Conservation (phyloP, 2,113 vertebrate genomes). For the Promerops cafer region DNA sequence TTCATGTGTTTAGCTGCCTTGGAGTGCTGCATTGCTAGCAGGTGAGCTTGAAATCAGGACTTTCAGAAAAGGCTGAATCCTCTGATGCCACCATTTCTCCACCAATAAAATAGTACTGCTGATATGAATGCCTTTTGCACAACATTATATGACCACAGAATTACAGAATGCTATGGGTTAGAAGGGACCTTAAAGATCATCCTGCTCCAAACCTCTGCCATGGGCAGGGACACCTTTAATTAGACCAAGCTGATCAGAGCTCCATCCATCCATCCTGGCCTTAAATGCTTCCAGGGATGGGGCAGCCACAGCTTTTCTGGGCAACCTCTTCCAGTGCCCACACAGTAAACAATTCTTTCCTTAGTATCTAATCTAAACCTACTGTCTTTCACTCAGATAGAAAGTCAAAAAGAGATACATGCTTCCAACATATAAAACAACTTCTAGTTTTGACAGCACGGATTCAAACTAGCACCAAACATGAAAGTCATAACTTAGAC, state of each 20-base stretch:
- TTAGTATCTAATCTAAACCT: not conserved
- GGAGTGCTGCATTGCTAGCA: not conserved
- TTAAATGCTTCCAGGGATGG: not conserved
- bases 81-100: not conserved
- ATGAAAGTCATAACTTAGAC: not conserved
- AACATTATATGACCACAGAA: not conserved
- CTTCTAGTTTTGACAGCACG: not conserved
- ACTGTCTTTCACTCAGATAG: not conserved
- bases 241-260: not conserved
- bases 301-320: not conserved
- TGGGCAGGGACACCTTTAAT: not conserved
- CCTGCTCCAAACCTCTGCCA: not conserved
- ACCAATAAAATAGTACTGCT: not conserved
- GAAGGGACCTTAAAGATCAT: not conserved
- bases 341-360: not conserved
- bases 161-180: not conserved
- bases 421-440: not conserved
- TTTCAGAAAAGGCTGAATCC: not conserved
- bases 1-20: not conserved
- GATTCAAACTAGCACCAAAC: not conserved
- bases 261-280: not conserved
- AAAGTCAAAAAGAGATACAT: not conserved
- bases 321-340: not conserved
- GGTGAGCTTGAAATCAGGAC: not conserved
- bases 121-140: not conserved